Base-by-base conservation (phyloP, 1,140 invertebrate genomes). In the Cherax destructor region DNA sequence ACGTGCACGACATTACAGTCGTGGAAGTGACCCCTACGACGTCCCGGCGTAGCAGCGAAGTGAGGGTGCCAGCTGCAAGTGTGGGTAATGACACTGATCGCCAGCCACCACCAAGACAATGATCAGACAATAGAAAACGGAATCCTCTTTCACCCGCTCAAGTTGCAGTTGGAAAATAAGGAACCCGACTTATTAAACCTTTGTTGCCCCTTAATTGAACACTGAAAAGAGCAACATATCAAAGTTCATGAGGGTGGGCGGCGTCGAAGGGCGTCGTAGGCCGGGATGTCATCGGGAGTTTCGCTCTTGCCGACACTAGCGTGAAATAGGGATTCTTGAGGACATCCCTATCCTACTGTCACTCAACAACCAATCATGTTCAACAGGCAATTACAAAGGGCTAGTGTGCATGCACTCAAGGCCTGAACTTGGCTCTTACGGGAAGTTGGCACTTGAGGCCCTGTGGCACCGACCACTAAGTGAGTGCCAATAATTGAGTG, bases 201-300 rank as follows among this genome's bases (percentile, higher is more conserved):
- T 91, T 91, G 89, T 91, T 91, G 89, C 83, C 59, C 83, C 89
- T 85, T 91, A 91, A 91, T 91, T 91, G 89, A 91, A 85, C 74
- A 61, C 89, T 91, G 89, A 91, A 91, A 91, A 91, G 89, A 91
- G 89, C 89, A 91, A 91, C 89, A 91, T 91, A 91, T 91, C 89
- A 85, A 69, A 85, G 89, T 91, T 91, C 89, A 91, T 91, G 89
- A 79, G 89, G 89, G 89, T 79, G 9, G 74, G 77, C 6, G 69
- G 83, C n/a, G 16, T 16, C 76, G 18, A 80, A 79, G 83, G 81
- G 56, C 56, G 16, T 24, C 61, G 59, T 30, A 30, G 83, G 18
- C 77, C 47, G 6, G 21, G 21, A 59, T 50, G 13, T 56, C 52
- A 56, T 9, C 52, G 21, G 89, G 83, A 85, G 41, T 91, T 80